Evolutionary conservation across 2,113 vertebrate genomes (phyloP), one percentile per base, ranked within the genome.

Genomic region (Alces alces): DNA sequence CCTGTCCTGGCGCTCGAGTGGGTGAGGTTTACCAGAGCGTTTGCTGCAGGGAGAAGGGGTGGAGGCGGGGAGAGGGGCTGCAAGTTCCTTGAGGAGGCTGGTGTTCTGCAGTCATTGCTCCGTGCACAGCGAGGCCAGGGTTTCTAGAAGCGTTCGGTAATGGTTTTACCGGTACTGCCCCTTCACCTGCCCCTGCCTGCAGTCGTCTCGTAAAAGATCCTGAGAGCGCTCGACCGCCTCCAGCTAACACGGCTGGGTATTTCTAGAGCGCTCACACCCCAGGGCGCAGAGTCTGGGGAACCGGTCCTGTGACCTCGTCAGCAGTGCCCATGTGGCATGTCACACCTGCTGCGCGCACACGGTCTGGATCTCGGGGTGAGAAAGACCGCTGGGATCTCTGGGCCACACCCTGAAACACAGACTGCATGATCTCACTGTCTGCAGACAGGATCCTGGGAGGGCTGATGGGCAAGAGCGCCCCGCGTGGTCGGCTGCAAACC

Each of bases 1-100:
- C 86, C 58, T 55, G 57, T 50, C 61, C 92, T 86, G 64, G 5
- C 5, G 66, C 80, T 95, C 12, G 13, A 47, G 27, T 43, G 92
- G 93, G 73, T 89, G 97, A 92, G 95, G 94, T 45, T 91, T 91
- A 8, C 66, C 27, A 57, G 95, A 89, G 64, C 17, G 39, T 33
- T 97, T 94, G 87, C 96, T 97, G 70, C 97, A 88, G 95, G 96
- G 95, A 93, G 91, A 60, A 78, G 86, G 82, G 86, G 82, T 54
- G 52, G 82, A 87, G 84, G 21, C 61, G n/a, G 80, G 47, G 86
- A 79, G 89, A 73, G 39, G 52, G 47, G 57, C 83, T 30, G n/a
- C 3, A 64, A 73, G 89, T 80, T 93, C 96, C 95, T 93, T 79
- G 73, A 43, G 3, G 27, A 83, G 93, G 60, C 95, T 43, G 60